A percentile compares a stretch with the other conserved stretches of the same genome.
phyloP scores from a whole-genome alignment of 2,888 invertebrate species.

The Eudasyphora cyanicolor region DNA sequence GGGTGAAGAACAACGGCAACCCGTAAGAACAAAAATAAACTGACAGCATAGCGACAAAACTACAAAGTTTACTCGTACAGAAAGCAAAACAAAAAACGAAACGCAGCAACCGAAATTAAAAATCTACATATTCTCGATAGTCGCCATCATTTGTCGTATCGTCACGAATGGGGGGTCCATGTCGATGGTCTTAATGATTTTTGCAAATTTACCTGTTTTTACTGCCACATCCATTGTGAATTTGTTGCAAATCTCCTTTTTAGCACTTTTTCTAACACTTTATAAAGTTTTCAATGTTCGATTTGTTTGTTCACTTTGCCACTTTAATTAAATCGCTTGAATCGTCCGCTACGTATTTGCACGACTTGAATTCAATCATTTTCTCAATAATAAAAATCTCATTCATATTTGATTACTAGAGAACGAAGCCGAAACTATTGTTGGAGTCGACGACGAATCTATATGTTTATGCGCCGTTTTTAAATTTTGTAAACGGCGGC shows the following conservation, averaged over 20 bases:
- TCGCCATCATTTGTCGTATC: conserved; percentile 77
- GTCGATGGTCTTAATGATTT: conserved; percentile 66
- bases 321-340: conserved; percentile 68
- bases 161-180: conserved; percentile 68
- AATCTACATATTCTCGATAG: conserved; percentile 68
- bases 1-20: conserved; percentile 45
- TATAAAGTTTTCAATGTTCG: conserved; percentile 51
- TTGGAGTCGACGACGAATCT: too few relatives aligned
- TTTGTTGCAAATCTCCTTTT: conserved; percentile 55
- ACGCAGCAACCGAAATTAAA: conserved; percentile 61
- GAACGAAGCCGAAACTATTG: conserved; percentile 20
- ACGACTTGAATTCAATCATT: conserved; percentile 72
- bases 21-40: conserved; percentile 57
- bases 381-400: conserved; percentile 67
- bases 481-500: too few relatives aligned
- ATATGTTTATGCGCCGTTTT: too few relatives aligned
- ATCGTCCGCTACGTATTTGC: conserved; percentile 66
- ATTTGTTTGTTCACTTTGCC: conserved; percentile 53
- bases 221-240: conserved; percentile 71
- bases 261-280: conserved; percentile 64
- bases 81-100: conserved; percentile 62
- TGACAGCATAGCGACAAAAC: conserved; percentile 59
- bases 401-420: conserved; percentile 41
- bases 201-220: conserved; percentile 72
- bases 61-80: conserved; percentile 47